Evolutionary conservation across 2,888 invertebrate genomes (phyloP), one percentile per base, ranked within the genome.

Genomic region (Zelleria hepariella): DNA sequence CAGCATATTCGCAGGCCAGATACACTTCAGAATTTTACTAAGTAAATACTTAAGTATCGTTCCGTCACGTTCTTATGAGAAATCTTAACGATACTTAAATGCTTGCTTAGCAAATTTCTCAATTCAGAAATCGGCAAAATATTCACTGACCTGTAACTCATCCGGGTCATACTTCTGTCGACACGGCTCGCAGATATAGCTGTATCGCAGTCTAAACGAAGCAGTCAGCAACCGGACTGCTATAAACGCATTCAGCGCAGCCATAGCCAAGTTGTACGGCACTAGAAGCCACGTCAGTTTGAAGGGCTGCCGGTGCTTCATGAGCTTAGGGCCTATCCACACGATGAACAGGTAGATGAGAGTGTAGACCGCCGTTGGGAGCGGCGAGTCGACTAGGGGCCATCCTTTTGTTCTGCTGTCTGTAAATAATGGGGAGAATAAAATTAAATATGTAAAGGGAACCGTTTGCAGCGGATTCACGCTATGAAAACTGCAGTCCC

Each of bases 171-270:
- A 92, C 55, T 92, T 91, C 67, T 94, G 93, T 63, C 93, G 91
- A 66, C 96, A 95, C 1, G 96, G 95, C 75, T 97, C 95, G 75
- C 98, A 98, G 21, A 95, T 92, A 74, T 95, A 95, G 75, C 94
- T 96, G 75, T 97, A 97, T 62, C 92, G 90, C 61, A 95, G 82
- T 70, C 93, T 91, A 60, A 92, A 92, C 3, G 95, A 93, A 2
- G 94, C 94, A 20, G 93, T 91, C 4, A 95, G 81, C 61, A 95
- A 74, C 88, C 96, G 94, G 62, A 93, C 79, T 58, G 94, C 94
- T 75, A 98, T 98, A 73, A 95, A 96, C 3, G 92, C 91, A 75
- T 97, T 98, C 56, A 98, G 86, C 0, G 86, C 86, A 2, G 96
- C 95, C 93, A 97, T 94, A 0, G 92, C 91, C 63, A 97, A 82